A percentile compares a stretch with the other conserved stretches of the same genome.
Conservation (phyloP, 2,797 vertebrate genomes). For the Gymnothorax reevesii region DNA sequence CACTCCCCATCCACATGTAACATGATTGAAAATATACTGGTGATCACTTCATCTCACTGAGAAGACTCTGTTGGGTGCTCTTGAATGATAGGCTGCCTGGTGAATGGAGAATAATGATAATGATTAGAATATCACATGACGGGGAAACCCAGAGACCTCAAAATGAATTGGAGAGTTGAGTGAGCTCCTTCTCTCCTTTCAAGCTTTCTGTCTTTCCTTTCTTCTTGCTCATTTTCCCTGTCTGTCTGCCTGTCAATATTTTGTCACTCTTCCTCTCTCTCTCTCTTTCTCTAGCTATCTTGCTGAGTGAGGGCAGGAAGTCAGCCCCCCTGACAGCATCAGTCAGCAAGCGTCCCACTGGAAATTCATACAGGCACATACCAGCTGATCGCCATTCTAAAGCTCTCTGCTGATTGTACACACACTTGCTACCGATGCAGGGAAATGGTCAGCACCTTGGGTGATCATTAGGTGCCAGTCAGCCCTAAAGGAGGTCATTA, state of each 20-base stretch:
- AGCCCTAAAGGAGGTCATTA: not conserved
- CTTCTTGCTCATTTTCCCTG: conserved; percentile 1
- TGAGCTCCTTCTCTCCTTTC: not conserved
- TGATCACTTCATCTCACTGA: not conserved
- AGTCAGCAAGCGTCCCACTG: not conserved
- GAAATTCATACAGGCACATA: not conserved
- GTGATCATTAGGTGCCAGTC: not conserved
- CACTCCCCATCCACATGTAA: not conserved
- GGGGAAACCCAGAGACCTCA: not conserved
- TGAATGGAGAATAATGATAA: not conserved
- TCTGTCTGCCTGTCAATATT: not conserved
- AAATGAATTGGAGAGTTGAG: not conserved
- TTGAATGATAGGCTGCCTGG: not conserved
- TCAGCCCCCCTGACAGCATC: not conserved
- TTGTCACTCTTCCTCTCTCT: not conserved
- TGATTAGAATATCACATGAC: not conserved
- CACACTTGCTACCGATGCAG: not conserved
- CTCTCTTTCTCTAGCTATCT: not conserved
- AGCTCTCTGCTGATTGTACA: not conserved
- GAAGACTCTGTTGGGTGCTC: not conserved
- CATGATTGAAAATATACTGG: not conserved
- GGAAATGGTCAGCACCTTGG: not conserved
- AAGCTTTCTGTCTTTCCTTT: not conserved
- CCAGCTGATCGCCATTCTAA: not conserved
- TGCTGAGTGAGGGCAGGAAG: not conserved